These are phyloP conservation scores for Euthynnus affinis DNA, from an alignment of 2,797 vertebrate genomes.

Conservation along the genomic window DNA sequence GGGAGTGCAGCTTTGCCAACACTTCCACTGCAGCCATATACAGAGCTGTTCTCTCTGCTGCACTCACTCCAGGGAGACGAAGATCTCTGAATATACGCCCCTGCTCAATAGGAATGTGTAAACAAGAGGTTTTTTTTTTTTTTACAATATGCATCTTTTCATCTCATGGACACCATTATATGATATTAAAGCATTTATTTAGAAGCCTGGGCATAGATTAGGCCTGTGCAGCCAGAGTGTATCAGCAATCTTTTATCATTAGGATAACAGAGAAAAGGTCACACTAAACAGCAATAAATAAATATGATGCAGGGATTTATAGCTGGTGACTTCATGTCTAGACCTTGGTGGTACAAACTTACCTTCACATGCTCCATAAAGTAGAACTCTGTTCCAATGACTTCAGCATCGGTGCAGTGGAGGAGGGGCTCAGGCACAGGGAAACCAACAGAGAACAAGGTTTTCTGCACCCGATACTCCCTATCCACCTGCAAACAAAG, in stretches of 20 bases:
- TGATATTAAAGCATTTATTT: not conserved
- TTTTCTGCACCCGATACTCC: slow-evolving; percentile 92
- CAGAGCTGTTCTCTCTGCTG: slow-evolving; percentile 89
- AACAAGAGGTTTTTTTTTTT: not conserved
- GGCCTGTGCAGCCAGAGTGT: not conserved
- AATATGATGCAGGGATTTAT: not conserved
- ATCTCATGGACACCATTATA: not conserved
- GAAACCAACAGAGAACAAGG: slow-evolving; percentile 90
- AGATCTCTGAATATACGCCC: slow-evolving; percentile 93
- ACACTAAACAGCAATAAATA: slow-evolving; percentile 1
- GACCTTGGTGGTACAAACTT: slow-evolving; percentile 14
- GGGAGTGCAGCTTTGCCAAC: slow-evolving; percentile 90
- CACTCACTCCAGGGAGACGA: slow-evolving; percentile 85
- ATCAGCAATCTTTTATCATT: slow-evolving; percentile 6
- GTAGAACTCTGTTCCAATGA: slow-evolving; percentile 96
- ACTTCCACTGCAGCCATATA: slow-evolving; percentile 90
- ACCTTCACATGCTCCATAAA: slow-evolving; percentile 94
- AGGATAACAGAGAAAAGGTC: slow-evolving; percentile 1
- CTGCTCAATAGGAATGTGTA: slow-evolving; percentile 73
- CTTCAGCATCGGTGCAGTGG: slow-evolving; percentile 86
- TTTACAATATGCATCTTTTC: not conserved
- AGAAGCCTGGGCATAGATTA: not conserved
- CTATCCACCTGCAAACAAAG: slow-evolving; percentile 88
- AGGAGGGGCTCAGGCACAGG: slow-evolving; percentile 92
- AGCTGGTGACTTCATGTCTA: not conserved